Evolutionary conservation across 1,140 invertebrate genomes (phyloP), one percentile per base, ranked within the genome.

Genomic region (Chelonus insularis): DNA sequence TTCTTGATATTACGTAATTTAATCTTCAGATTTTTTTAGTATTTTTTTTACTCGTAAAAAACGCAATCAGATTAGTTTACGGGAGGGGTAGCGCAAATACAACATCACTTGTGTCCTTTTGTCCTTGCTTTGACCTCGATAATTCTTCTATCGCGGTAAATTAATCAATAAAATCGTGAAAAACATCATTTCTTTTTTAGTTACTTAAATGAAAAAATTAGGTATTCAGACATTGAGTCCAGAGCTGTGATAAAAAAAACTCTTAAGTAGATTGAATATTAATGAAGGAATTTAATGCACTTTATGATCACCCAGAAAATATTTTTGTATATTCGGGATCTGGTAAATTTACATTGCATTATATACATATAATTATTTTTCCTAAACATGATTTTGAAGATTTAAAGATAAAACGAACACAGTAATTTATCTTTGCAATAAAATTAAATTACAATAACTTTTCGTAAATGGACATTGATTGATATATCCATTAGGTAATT

Each of bases 311-410:
- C 70, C 76, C 76, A 68, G 72, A 80, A 81, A 79, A 81, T 80
- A 81, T 68, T 76, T 60, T 72, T 72, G 66, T 76, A 79, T 79
- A 78, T 80, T 79, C 77, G 66, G 71, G 71, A 71, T 68, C 64
- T 69, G 62, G 69, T 70, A 72, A 79, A 81, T 80, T 71, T 81
- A 79, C 75, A 81, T 66, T 76, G 70, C 64, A 51, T 72, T 81
- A 79, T 80, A 80, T 79, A 81, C 75, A 80, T 75, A 75, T 71
- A 76, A 50, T 60, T 48, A 18, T 45, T 51, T 12, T 57, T 48
- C 34, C 41, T 51, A 14, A 52, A 37, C 11, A 55, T 37, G 32
- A 32, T 41, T 9, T 43, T 63, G 4, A 29, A 23, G 34, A 16
- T 8, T 54, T 34, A 23, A 29, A 23, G 21, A 43, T 18, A 11